Base-by-base conservation (phyloP, 1,140 invertebrate species). In the Zaprionus vittiger region DNA sequence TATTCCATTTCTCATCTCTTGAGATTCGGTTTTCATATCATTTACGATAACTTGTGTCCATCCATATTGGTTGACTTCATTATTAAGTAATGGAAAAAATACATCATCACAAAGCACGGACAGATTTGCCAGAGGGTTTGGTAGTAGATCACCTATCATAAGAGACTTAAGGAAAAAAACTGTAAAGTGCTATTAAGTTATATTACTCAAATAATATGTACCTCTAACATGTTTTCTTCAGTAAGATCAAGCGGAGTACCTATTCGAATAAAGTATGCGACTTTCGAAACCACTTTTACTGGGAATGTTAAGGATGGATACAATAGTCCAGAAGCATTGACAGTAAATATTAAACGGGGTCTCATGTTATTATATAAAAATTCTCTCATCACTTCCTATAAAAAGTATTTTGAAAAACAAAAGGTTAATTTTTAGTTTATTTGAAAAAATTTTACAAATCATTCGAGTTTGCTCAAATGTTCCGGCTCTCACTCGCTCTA, bases 61-160 rank as follows among this genome's bases (percentile, higher is more conserved):
- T 5, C 94, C 94, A 41, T 93, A 87, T 73, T 95, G 95, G 92
- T 97, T 97, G 17, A 93, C 91, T 14, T 93, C 83, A 85, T 95
- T 95, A 11, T 94, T 94, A 24, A 97, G 83, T 24, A 97, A 80
- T 31, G 96, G 96, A 28, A 96, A 93, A 20, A 96, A 80, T 91
- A 97, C 96, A 83, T 97, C 95, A 91, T 97, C 96, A 26, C 97
- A 94, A 49, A 97, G 94, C n/a, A 95, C 94, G 5, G 95, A 94
- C 1, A 97, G 89, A 91, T 97, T 96, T 22, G 97, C 96, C 6
- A 97, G 92, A 1, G 96, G 95, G 80, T 95, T 95, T 1, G 95
- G 94, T 83, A 97, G 44, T 22, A 91, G 57, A 65, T 91, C 89
- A 11, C 89, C 89, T 69, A 84, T 75, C 74, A 87, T 78, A 9